Percentiles rank a stretch among this genome's conserved stretches.
Evolutionary conservation across 1,140 invertebrate genomes (phyloP).

Genomic region (Scaptodrosophila lebanonensis): DNA sequence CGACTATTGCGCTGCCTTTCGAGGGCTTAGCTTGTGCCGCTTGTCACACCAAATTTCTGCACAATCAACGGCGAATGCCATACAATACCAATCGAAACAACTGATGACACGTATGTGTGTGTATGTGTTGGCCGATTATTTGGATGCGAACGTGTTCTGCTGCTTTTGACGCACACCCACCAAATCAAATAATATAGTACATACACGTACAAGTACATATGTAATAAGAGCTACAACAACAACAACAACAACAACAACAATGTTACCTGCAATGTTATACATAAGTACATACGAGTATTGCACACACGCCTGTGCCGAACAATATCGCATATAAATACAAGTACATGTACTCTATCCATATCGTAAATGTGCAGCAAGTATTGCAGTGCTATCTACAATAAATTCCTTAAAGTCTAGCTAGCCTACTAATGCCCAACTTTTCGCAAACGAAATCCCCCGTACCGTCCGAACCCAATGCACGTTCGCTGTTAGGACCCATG

Average conservation of each 20-base stretch:
- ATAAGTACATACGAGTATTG: constrained; percentile 22
- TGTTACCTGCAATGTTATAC: no score
- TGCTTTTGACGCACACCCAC: constrained; percentile 50
- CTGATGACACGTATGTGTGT: constrained; percentile 43
- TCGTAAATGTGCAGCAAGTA: constrained; percentile 28
- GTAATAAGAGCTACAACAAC: no score
- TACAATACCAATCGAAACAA: constrained; percentile 37
- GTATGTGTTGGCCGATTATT: constrained; percentile 41
- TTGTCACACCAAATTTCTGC: constrained; percentile 53
- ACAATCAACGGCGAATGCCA: constrained; percentile 50
- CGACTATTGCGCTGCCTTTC: constrained; percentile 35
- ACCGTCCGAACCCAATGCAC: constrained; percentile 18
- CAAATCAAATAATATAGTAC: constrained; percentile 12
- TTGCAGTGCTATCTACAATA: not conserved
- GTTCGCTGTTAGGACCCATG: constrained; percentile 83
- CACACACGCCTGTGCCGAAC: constrained; percentile 66
- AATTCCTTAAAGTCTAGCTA: no score
- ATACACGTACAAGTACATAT: no score
- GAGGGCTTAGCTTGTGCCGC: constrained; percentile 49
- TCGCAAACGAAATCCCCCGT: no score
- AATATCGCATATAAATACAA: constrained; percentile 16
- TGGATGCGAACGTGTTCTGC: constrained; percentile 43
- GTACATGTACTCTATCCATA: constrained; percentile 23
- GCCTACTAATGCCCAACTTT: not conserved
- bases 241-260: no score